A percentile compares a stretch with the other conserved stretches of the same genome.
Evolutionary conservation across 2,113 vertebrate species (phyloP).

Genomic region (Psammodynastes pulverulentus): DNA sequence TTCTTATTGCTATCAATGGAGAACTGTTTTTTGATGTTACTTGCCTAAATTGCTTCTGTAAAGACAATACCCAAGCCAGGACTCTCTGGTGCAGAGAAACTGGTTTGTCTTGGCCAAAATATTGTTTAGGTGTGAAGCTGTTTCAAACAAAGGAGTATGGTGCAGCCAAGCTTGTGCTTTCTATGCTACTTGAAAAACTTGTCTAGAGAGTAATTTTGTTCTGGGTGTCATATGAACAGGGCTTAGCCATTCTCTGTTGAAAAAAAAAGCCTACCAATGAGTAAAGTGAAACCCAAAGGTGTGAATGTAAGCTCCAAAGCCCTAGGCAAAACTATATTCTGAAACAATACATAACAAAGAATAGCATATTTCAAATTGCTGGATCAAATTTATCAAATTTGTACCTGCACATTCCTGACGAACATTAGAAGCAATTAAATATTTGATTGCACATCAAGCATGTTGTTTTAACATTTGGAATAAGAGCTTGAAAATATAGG

Average conservation of each 20-base stretch:
- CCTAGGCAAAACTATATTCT: not conserved
- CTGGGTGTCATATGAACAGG: constrained; percentile 16
- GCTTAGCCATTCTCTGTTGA: constrained; percentile 1
- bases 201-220: constrained; percentile 39
- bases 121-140: not conserved
- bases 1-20: not conserved
- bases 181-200: constrained; percentile 66
- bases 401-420: not conserved
- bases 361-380: not conserved
- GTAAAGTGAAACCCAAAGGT: not conserved
- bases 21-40: not conserved
- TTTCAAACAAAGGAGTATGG: constrained; percentile 6
- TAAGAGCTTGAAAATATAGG: not conserved
- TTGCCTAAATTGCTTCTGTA: not conserved
- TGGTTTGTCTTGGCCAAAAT: not conserved
- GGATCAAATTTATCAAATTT: not conserved
- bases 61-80: not conserved
- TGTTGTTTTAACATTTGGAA: not conserved
- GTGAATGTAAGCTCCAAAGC: not conserved
- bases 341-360: not conserved
- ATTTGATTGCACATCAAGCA: not conserved
- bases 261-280: not conserved
- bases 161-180: constrained; percentile 40
- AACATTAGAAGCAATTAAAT: not conserved
- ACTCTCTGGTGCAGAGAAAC: not conserved